These are phyloP conservation scores for Margaritifera margaritifera DNA, from an alignment of 2,888 invertebrate genomes.

Conservation along the genomic window DNA sequence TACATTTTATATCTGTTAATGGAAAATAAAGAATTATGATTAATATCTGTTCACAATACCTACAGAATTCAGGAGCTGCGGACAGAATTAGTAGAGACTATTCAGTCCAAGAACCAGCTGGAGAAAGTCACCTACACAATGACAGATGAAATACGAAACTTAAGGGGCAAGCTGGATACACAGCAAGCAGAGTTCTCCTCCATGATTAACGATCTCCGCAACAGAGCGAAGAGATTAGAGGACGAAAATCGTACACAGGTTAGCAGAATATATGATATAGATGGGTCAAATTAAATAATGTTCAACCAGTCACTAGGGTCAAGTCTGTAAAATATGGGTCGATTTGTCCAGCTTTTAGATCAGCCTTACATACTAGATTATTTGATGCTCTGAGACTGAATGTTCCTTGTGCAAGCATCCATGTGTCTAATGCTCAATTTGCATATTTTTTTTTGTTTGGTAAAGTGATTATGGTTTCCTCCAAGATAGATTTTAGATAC, in stretches of 20 bases:
- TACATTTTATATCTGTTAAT: not conserved
- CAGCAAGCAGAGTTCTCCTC: constrained; percentile 62
- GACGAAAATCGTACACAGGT: constrained; percentile 69
- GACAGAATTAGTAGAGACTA: constrained; percentile 58
- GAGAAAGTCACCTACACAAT: constrained; percentile 63
- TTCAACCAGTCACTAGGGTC: no score
- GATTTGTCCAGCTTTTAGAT: no score
- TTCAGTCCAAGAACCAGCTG: constrained; percentile 61
- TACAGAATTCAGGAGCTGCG: constrained; percentile 59
- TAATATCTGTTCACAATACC: not conserved
- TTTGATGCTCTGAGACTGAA: no score
- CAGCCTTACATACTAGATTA: no score
- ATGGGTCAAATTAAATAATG: no score
- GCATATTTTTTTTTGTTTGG: no score
- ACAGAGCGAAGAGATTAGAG: constrained; percentile 64
- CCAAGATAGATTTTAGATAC: no score
- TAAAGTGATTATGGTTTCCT: no score
- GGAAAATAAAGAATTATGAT: not conserved
- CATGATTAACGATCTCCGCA: constrained; percentile 63
- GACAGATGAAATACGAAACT: constrained; percentile 64
- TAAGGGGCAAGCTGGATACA: constrained; percentile 62
- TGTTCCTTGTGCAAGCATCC: no score
- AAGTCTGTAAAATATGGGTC: no score
- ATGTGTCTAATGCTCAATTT: no score
- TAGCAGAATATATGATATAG: constrained; percentile 9